A percentile compares a stretch with the other conserved stretches of the same genome.
phyloP scores from a whole-genome alignment of 2,888 invertebrate genomes.

The Adelognathus sp. region DNA sequence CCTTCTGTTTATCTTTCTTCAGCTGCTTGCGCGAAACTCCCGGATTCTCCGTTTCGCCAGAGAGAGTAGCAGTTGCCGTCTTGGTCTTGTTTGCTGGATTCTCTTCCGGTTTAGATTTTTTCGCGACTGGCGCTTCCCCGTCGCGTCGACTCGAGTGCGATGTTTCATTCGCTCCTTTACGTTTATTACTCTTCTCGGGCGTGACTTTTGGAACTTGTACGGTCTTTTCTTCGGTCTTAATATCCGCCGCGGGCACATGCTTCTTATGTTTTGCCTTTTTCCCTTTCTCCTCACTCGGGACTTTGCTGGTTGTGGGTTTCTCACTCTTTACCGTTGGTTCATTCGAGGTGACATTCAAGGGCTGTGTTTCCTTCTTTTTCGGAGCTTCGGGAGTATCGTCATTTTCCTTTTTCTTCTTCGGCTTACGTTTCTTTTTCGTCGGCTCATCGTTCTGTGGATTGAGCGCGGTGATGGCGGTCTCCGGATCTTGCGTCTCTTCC shows the following conservation, averaged over 20 bases:
- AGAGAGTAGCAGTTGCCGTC: not conserved
- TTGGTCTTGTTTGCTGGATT: not conserved
- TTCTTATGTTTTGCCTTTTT: constrained; percentile 5
- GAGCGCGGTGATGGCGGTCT: constrained; percentile 5
- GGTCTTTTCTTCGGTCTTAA: not conserved
- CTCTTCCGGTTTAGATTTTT: constrained; percentile 18
- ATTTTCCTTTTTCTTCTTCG: constrained; percentile 77
- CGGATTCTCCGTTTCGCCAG: constrained; percentile 33
- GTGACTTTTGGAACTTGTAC: not conserved
- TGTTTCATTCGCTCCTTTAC: constrained; percentile 31
- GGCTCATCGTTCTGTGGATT: constrained; percentile 65
- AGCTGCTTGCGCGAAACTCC: constrained; percentile 54
- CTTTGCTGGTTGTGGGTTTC: constrained; percentile 37
- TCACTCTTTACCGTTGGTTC: constrained; percentile 4
- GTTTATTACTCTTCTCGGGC: constrained; percentile 11
- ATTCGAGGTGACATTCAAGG: not conserved
- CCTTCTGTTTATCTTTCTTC: constrained; percentile 70
- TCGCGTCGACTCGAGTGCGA: not conserved
- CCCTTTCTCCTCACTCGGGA: constrained; percentile 24
- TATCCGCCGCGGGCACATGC: not conserved
- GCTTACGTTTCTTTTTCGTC: constrained; percentile 76
- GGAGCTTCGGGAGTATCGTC: constrained; percentile 42
- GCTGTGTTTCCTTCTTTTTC: constrained; percentile 18
- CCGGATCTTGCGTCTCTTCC: constrained; percentile 71
- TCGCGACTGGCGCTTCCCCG: constrained; percentile 6